Evolutionary conservation across 2,113 vertebrate species (phyloP).

Genomic region (Petrocephalus zakoni): DNA sequence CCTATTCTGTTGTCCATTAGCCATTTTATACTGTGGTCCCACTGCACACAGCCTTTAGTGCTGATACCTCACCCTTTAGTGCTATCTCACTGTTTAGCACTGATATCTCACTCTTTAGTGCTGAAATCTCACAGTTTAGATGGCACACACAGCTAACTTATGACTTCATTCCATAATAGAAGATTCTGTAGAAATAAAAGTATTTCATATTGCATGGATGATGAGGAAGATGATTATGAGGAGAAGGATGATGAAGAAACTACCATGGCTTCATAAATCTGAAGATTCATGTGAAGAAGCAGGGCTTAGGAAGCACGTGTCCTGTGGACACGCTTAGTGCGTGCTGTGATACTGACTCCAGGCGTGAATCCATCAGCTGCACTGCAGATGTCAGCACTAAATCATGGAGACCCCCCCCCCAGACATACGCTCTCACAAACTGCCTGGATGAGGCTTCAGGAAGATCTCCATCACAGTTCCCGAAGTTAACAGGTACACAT

Average conservation of each 20-base stretch:
- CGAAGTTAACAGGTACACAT: neutral
- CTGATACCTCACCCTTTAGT: no score
- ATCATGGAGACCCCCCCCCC: neutral
- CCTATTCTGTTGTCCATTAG: neutral
- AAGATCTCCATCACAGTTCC: neutral
- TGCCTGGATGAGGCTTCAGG: neutral
- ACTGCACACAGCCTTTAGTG: neutral
- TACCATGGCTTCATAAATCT: neutral
- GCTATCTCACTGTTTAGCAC: no score
- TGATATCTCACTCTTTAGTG: no score
- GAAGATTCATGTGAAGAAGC: neutral
- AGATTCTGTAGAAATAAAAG: neutral
- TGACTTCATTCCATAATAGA: neutral
- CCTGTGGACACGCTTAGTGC: neutral
- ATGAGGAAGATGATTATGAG: neutral
- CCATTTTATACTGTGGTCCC: neutral
- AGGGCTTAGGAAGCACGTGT: neutral
- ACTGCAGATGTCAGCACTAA: neutral
- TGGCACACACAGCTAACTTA: neutral
- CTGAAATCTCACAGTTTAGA: neutral
- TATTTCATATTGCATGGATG: neutral
- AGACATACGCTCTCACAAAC: neutral
- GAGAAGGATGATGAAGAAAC: neutral
- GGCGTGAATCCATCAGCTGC: neutral
- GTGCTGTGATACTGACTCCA: neutral